Evolutionary conservation across 2,797 vertebrate genomes (phyloP).

Genomic region (Danio aesculapii): DNA sequence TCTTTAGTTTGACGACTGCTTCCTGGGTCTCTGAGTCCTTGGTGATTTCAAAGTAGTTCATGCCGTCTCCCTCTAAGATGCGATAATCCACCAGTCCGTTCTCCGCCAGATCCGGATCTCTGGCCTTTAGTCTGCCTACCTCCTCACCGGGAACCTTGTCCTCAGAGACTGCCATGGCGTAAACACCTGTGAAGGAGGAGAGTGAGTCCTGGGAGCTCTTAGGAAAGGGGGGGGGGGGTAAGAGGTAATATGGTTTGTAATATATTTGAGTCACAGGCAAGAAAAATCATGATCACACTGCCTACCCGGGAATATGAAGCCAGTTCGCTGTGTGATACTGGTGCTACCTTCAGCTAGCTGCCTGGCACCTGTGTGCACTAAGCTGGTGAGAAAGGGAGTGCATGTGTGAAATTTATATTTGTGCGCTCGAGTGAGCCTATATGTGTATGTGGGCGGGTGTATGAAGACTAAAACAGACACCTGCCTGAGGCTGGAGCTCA

Average conservation of each 20-base stretch:
- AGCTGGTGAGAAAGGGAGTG: constrained; percentile 57
- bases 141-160: constrained; percentile 85
- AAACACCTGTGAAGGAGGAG: constrained; percentile 77
- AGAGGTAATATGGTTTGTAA: constrained; percentile 23
- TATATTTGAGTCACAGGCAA: constrained; percentile 44
- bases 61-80: constrained; percentile 90
- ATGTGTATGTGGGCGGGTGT: constrained; percentile 49
- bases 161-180: constrained; percentile 87
- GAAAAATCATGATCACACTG: constrained; percentile 36
- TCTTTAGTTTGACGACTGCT: constrained; percentile 94
- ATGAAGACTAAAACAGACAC: constrained; percentile 55
- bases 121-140: constrained; percentile 90
- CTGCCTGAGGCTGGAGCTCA: constrained; percentile 57
- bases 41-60: constrained; percentile 88
- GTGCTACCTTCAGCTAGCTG: constrained; percentile 46
- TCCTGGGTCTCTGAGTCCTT: constrained; percentile 95
- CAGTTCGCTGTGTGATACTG: constrained; percentile 30
- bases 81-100: constrained; percentile 93
- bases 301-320: constrained; percentile 18
- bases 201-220: neutral
- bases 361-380: constrained; percentile 49
- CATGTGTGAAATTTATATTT: constrained; percentile 53
- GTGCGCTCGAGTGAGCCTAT: constrained; percentile 24
- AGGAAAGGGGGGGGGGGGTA: neutral
- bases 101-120: constrained; percentile 93